Evolutionary conservation across 2,888 invertebrate species (phyloP).

Genomic region (Cataglyphis albicans): DNA sequence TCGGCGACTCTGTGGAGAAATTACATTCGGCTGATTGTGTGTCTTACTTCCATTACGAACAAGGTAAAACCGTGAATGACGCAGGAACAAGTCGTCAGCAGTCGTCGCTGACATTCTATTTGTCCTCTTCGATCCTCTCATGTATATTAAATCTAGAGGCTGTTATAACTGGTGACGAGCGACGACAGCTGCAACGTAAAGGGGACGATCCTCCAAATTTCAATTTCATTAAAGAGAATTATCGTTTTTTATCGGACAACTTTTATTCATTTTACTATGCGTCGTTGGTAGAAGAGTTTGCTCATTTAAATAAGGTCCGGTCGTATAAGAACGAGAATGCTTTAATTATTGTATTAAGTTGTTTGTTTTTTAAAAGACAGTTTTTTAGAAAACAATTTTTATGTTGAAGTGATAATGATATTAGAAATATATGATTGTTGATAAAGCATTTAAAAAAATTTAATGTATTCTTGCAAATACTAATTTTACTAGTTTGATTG

Average conservation of each 20-base stretch:
- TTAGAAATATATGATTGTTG: background rate
- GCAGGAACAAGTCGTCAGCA: slow-evolving; percentile 30
- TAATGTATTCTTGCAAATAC: background rate
- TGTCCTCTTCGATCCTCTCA: slow-evolving; percentile 34
- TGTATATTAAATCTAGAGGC: slow-evolving; percentile 12
- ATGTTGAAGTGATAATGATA: background rate
- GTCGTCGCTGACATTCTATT: slow-evolving; percentile 36
- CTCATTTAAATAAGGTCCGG: background rate
- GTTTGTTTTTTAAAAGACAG: background rate
- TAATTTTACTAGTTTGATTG: background rate
- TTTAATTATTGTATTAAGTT: background rate
- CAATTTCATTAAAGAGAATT: slow-evolving; percentile 30
- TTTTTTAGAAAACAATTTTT: background rate
- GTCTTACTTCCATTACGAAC: slow-evolving; percentile 32
- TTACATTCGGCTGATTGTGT: slow-evolving; percentile 36
- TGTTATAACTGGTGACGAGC: slow-evolving; percentile 27
- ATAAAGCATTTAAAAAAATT: background rate
- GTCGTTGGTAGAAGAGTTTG: background rate
- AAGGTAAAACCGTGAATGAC: slow-evolving; percentile 25
- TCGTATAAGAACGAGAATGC: background rate
- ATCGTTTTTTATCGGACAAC: slow-evolving; percentile 1
- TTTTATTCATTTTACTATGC: slow-evolving; percentile 17
- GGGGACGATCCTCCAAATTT: background rate
- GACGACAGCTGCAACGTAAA: slow-evolving; percentile 4
- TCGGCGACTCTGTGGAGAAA: slow-evolving; percentile 19